Evolutionary conservation across 2,797 vertebrate genomes (phyloP).

Genomic region (Phalloptychus januarius): DNA sequence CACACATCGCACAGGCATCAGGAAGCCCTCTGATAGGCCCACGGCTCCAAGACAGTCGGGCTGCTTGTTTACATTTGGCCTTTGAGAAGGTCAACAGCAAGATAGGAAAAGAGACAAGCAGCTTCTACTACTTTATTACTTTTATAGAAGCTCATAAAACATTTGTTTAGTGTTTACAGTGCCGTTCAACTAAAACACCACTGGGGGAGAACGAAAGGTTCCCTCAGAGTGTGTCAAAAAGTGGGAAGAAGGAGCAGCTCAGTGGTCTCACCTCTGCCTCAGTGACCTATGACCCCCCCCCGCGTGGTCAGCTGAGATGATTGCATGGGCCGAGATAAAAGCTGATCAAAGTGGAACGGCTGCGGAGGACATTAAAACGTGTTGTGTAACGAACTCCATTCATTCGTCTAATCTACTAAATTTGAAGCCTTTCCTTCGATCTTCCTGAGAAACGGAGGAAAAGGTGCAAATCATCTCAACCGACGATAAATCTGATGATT

Average conservation of each 20-base stretch:
- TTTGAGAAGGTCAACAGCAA: constrained; percentile 24
- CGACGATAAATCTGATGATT: not conserved
- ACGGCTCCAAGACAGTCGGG: not conserved
- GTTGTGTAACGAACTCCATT: not conserved
- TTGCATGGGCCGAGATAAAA: constrained; percentile 32
- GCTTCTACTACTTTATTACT: not conserved
- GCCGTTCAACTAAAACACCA: not conserved
- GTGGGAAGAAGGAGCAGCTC: not conserved
- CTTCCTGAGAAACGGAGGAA: not conserved
- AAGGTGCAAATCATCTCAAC: not conserved
- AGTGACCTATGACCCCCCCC: constrained; percentile 44
- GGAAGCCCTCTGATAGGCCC: constrained; percentile 24
- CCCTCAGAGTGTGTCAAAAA: not conserved
- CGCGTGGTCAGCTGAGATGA: constrained; percentile 33
- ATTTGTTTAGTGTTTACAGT: not conserved
- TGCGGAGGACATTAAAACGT: not conserved
- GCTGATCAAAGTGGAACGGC: constrained; percentile 12
- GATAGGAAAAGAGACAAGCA: not conserved
- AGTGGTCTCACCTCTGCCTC: constrained; percentile 50
- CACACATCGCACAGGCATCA: constrained; percentile 39
- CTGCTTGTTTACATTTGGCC: constrained; percentile 16
- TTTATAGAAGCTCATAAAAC: not conserved
- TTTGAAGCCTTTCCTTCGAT: not conserved
- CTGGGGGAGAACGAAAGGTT: not conserved
- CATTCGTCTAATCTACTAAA: not conserved